Conservation (phyloP, 2,113 vertebrate genomes). For the Periophthalmus modestus region DNA sequence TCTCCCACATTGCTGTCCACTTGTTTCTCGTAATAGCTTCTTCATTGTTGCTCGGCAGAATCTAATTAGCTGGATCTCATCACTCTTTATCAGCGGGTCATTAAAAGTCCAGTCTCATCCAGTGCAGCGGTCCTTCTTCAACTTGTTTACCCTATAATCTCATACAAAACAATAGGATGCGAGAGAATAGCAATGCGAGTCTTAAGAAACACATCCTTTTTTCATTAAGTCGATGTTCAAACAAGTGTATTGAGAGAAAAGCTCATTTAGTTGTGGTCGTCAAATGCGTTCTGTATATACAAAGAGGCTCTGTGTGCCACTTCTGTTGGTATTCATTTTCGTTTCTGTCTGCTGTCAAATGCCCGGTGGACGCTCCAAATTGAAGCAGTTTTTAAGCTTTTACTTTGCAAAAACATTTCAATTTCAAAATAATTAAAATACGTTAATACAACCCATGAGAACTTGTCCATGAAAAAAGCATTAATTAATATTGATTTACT, state of each 20-base stretch:
- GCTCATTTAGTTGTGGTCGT: background rate
- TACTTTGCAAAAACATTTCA: too few relatives aligned
- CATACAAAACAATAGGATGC: slow-evolving; percentile 15
- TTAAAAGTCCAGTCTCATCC: slow-evolving; percentile 41
- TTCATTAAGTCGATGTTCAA: slow-evolving; percentile 20
- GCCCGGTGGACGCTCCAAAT: too few relatives aligned
- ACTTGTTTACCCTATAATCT: slow-evolving; percentile 45
- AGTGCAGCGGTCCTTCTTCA: slow-evolving; percentile 6
- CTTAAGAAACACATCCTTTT: background rate
- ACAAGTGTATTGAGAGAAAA: background rate
- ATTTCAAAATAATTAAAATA: too few relatives aligned
- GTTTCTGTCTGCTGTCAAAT: too few relatives aligned
- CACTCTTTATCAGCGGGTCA: slow-evolving; percentile 30
- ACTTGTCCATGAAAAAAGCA: too few relatives aligned
- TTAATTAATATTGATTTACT: too few relatives aligned
- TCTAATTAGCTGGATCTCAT: slow-evolving; percentile 49
- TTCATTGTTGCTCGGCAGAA: slow-evolving; percentile 23
- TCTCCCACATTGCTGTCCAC: background rate
- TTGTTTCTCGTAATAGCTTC: slow-evolving; percentile 19
- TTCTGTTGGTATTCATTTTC: too few relatives aligned
- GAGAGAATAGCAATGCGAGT: slow-evolving; percentile 27
- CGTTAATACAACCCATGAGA: too few relatives aligned
- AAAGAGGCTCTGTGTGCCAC: too few relatives aligned
- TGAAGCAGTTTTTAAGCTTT: too few relatives aligned
- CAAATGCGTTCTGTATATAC: too few relatives aligned